Conservation (phyloP, 1,140 invertebrate species). For the Laupala kohalensis region DNA sequence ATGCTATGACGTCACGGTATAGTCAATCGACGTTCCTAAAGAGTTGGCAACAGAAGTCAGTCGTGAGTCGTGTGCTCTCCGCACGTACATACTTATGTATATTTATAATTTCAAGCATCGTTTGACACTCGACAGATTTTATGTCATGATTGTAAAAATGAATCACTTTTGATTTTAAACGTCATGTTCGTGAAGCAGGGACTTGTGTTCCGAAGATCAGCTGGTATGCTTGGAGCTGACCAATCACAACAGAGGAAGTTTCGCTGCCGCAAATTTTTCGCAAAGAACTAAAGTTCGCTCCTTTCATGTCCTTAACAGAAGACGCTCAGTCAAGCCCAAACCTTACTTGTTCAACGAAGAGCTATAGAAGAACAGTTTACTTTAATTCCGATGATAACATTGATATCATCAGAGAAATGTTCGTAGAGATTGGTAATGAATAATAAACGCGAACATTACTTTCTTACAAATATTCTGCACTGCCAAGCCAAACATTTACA, state of each 20-base stretch:
- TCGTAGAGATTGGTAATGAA: no score
- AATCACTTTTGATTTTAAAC: slow-evolving; percentile 3
- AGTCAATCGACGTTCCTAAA: slow-evolving; percentile 14
- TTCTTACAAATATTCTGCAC: not conserved
- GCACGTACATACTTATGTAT: not conserved
- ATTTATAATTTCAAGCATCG: not conserved
- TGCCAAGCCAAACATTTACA: not conserved
- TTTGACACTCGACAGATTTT: not conserved
- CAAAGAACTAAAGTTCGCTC: not conserved
- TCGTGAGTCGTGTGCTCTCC: not conserved
- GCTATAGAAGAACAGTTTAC: no score
- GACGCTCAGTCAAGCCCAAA: no score
- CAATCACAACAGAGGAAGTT: slow-evolving; percentile 7
- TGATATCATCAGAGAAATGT: no score
- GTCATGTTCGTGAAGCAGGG: not conserved
- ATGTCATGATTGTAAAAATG: not conserved
- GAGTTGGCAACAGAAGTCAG: slow-evolving; percentile 11
- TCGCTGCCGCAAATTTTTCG: not conserved
- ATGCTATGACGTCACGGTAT: slow-evolving; percentile 15
- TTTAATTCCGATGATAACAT: no score
- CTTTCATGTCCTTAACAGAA: not conserved
- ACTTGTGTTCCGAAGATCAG: not conserved
- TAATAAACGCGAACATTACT: no score
- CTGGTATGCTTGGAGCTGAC: not conserved
- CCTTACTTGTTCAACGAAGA: no score